Evolutionary conservation across 1,140 invertebrate genomes (phyloP).

Genomic region (Ladona fulva): DNA sequence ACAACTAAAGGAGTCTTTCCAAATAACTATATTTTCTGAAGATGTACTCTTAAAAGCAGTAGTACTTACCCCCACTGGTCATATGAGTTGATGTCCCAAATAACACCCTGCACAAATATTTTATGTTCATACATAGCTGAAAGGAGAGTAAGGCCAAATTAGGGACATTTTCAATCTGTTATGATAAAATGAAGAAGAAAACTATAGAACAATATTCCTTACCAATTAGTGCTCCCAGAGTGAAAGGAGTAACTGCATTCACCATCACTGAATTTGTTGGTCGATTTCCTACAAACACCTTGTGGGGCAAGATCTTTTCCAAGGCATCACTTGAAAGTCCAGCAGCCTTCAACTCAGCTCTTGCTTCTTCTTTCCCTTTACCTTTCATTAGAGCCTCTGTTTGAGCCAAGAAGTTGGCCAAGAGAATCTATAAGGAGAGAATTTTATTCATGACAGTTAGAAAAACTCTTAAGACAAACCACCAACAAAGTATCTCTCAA

Average conservation of each 20-base stretch:
- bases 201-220: slow-evolving; percentile 29
- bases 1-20: too few relatives aligned
- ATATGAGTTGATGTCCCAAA: slow-evolving; percentile 99
- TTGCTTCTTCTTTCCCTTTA: slow-evolving; percentile 68
- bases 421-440: slow-evolving; percentile 65
- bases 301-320: slow-evolving; percentile 82
- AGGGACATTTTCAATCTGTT: neutral
- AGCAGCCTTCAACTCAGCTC: slow-evolving; percentile 60
- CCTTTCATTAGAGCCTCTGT: slow-evolving; percentile 95
- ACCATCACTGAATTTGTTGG: slow-evolving; percentile 98
- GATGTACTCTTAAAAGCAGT: too few relatives aligned
- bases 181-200: neutral
- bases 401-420: slow-evolving; percentile 97
- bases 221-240: slow-evolving; percentile 92
- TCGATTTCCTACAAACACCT: slow-evolving; percentile 93
- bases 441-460: neutral
- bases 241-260: slow-evolving; percentile 87
- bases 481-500: neutral
- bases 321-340: slow-evolving; percentile 63
- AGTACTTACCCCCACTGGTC: slow-evolving; percentile 97
- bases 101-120: slow-evolving; percentile 95
- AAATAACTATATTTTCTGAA: too few relatives aligned
- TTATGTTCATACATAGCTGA: slow-evolving; percentile 96
- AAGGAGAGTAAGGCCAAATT: slow-evolving; percentile 34
- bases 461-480: neutral